A percentile compares a stretch with the other conserved stretches of the same genome.
Conservation (phyloP, 1,140 invertebrate species). For the Drosophila obscura region DNA sequence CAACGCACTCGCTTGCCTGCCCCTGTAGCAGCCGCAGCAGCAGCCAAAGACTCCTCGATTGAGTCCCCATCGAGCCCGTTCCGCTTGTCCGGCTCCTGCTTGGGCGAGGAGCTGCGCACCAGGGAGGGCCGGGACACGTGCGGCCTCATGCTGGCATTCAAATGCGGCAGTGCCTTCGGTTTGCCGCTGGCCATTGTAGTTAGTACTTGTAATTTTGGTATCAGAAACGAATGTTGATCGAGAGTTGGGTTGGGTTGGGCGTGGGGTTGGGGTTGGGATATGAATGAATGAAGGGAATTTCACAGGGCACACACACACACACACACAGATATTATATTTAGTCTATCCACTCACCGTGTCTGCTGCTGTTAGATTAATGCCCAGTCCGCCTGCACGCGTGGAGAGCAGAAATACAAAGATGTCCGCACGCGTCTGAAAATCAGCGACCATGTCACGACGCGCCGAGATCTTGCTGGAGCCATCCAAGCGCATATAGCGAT, state of each 20-base stretch:
- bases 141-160: constrained; percentile 30
- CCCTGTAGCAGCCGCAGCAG: too few relatives aligned
- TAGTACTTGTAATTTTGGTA: background rate
- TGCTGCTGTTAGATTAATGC: constrained; percentile 98
- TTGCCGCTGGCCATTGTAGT: background rate
- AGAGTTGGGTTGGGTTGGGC: background rate
- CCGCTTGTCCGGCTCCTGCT: constrained; percentile 25
- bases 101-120: background rate
- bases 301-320: background rate
- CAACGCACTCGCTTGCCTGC: constrained; percentile 28
- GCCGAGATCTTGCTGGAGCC: constrained; percentile 97
- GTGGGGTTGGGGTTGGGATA: too few relatives aligned
- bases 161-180: background rate
- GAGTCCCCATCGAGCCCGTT: constrained; percentile 36
- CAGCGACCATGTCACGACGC: constrained; percentile 95
- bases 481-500: constrained; percentile 96
- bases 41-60: background rate
- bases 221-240: background rate
- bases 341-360: constrained; percentile 92
- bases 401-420: constrained; percentile 98
- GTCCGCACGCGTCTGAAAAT: constrained; percentile 94
- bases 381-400: constrained; percentile 97
- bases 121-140: background rate
- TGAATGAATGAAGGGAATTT: background rate
- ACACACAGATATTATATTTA: background rate